These are phyloP conservation scores for Leptinotarsa juncta DNA, from an alignment of 2,888 invertebrate species.

Conservation along the genomic window DNA sequence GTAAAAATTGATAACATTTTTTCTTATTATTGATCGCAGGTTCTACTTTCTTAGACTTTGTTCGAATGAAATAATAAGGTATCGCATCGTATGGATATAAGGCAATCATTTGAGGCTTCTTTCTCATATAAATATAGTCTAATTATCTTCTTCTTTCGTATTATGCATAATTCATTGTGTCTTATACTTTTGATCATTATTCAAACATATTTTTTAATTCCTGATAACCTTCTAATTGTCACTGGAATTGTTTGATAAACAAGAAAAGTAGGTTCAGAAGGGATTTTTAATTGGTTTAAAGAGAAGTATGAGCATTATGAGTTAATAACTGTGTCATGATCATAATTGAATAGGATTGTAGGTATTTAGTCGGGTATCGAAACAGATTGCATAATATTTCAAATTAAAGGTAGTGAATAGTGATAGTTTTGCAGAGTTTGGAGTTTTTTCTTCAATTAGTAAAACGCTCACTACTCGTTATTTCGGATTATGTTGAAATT, in stretches of 20 bases:
- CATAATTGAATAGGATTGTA: background rate
- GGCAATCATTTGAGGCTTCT: too few relatives aligned
- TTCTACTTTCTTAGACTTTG: too few relatives aligned
- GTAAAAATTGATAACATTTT: background rate
- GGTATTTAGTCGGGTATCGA: background rate
- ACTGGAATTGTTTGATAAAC: background rate
- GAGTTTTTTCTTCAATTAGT: background rate
- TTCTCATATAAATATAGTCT: too few relatives aligned
- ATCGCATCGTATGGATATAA: too few relatives aligned
- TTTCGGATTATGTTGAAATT: too few relatives aligned
- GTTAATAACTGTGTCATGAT: constrained; percentile 8
- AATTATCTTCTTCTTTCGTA: too few relatives aligned
- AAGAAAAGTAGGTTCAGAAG: background rate
- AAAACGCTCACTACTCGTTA: too few relatives aligned
- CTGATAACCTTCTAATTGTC: constrained; percentile 1
- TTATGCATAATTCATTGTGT: too few relatives aligned
- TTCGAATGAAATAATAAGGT: too few relatives aligned
- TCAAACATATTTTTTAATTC: background rate
- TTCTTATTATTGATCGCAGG: background rate
- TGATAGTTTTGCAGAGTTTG: background rate
- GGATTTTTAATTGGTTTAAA: background rate
- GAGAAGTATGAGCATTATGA: background rate
- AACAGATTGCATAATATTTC: background rate
- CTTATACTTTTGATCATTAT: background rate
- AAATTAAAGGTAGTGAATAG: background rate